Percentiles rank a stretch among this genome's conserved stretches.
These are phyloP conservation scores for Vultur gryphus DNA, from an alignment of 2,797 vertebrate species.

Conservation along the genomic window DNA sequence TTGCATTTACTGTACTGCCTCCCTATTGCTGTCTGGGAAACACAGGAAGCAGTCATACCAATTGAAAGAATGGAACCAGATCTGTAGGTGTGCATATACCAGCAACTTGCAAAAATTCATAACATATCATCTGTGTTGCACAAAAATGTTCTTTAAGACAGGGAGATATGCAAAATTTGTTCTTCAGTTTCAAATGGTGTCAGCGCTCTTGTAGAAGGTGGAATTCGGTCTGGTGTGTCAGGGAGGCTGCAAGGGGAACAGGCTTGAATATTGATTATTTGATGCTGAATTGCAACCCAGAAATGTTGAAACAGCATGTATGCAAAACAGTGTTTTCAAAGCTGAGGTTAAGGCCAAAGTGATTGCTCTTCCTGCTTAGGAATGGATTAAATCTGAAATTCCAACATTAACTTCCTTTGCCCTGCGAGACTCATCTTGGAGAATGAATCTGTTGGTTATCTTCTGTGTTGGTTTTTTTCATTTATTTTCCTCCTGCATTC, in stretches of 20 bases:
- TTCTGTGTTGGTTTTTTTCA: not conserved
- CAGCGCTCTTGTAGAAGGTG: not conserved
- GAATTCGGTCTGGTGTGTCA: conserved; percentile 16
- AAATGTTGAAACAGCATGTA: conserved; percentile 66
- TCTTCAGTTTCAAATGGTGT: not conserved
- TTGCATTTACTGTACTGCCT: not conserved
- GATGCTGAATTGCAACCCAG: conserved; percentile 58
- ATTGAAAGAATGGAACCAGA: not conserved
- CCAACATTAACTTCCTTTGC: conserved; percentile 24
- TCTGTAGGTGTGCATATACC: not conserved
- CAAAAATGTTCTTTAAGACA: not conserved
- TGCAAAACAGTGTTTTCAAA: conserved; percentile 41
- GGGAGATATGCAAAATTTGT: not conserved
- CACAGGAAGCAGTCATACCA: not conserved
- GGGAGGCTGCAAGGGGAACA: conserved; percentile 33
- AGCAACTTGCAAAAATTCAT: not conserved
- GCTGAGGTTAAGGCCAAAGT: conserved; percentile 53
- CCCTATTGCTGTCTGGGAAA: not conserved
- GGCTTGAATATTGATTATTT: conserved; percentile 63
- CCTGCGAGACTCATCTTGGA: not conserved
- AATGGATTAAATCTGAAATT: conserved; percentile 56
- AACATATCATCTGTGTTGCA: not conserved
- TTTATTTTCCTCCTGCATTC: not conserved
- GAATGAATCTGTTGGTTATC: not conserved
- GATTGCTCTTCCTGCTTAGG: conserved; percentile 44